Evolutionary conservation across 2,113 vertebrate genomes (phyloP), one percentile per base, ranked within the genome.

Genomic region (Perca schrenkii): DNA sequence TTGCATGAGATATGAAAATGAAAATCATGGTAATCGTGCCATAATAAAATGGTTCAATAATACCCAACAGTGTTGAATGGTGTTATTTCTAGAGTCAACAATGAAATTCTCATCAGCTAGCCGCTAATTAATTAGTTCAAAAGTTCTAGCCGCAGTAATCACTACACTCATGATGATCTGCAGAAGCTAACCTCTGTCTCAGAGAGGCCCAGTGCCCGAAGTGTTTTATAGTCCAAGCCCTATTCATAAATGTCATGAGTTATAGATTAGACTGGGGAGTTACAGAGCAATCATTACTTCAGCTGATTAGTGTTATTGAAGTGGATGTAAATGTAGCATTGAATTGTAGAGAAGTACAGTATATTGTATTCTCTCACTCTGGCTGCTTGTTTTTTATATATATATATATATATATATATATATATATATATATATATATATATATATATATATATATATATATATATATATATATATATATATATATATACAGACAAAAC

Each of bases 1-100:
- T 78, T 85, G 69, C 65, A 71, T 71, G 75, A 87, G 34, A 19
- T 74, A 73, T 86, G 75, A 68, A 85, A 79, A 74, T 65, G 19
- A 46, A 79, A 84, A 70, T 67, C 50, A 75, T 65, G 79, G 36
- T 61, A 79, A 82, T 80, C 61, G 19, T 31, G 28, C 36, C 28
- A 50, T 80, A 70, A 83, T 63, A 53, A 56, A 53, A 69, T 71
- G 8, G 71, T 78, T 84, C 22, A 56, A 69, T 46, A 77, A 50
- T 43, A n/a, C 6, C 63, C 8, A 65, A 65, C 75, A 70, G 28
- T 46, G 36, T 67, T 71, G 40, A 83, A 73, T 60, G 49, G 13
- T 49, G 43, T 80, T 73, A 68, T 52, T 68, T 54, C 0, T 10
- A n/a, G 31, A 71, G 49, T 25, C 74, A 60, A 64, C 62, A 73